Base-by-base conservation (phyloP, 1,140 invertebrate genomes). In the Nymphalis io region DNA sequence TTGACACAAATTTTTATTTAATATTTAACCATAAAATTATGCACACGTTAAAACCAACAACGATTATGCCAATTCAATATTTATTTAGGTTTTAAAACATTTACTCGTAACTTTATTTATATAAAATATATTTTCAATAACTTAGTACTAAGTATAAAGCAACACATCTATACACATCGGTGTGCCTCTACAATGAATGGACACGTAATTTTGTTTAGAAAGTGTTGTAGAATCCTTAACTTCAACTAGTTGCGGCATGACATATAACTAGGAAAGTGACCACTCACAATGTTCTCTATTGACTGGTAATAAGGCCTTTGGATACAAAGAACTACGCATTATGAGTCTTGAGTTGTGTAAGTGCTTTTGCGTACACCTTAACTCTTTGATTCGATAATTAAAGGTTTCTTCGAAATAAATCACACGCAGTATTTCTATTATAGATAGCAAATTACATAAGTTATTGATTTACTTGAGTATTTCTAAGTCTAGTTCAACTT, bases 181-280 rank as follows among this genome's bases (percentile, higher is more conserved):
- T 15, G 15, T 13, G 11, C 33, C 60, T 57, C 38, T 39, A 57
- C 67, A 69, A 69, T 69, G 67, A 61, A 60, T 46, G 57, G 16
- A 44, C 60, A 69, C 60, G 67, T 69, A 60, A n/a, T 61, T 53
- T 69, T 61, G 59, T 62, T 69, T 69, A 69, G 67, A 69, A 69
- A 69, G 67, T 69, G 21, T 51, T 16, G 48, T 44, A 39, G 59
- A 48, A 68, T 61, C 59, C 59, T 68, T 69, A 62, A 69, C 51
- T 51, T 53, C 38, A 38, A 33, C 60, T 46, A 61, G 33, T 68
- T 68, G 23, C 48, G 64, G 46, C 39, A 58, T 38, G 55, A 44
- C 40, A 11, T 48, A 33, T 33, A 33, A 33, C 27, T 33, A 33
- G 27, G 27, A 8, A 33, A 33, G 18, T 67, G 23, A 51, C 42